A percentile compares a stretch with the other conserved stretches of the same genome.
These are phyloP conservation scores for Drosophila sordidula DNA, from an alignment of 2,888 invertebrate genomes.

Conservation along the genomic window DNA sequence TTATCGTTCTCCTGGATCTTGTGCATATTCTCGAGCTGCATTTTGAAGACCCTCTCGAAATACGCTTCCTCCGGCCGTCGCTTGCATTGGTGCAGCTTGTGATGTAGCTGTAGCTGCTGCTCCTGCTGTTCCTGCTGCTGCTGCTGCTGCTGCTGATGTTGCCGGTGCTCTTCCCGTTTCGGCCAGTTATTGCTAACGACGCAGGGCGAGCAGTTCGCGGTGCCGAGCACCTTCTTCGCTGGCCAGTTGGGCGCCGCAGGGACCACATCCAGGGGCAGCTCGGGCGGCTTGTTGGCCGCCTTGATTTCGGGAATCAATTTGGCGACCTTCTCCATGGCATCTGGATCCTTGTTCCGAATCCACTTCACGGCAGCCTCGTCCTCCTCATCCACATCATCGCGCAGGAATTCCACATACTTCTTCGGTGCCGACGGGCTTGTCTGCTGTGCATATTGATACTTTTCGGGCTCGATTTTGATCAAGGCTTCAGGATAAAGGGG, in stretches of 20 bases:
- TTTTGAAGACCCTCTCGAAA: neutral
- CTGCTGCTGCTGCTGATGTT: neutral
- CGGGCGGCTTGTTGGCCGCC: too few species aligned
- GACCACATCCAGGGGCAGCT: too few species aligned
- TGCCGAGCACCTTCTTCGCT: too few species aligned
- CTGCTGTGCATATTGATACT: too few species aligned
- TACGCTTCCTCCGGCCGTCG: neutral
- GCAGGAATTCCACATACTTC: neutral
- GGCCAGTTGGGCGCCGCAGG: too few species aligned
- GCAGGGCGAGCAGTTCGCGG: too few species aligned
- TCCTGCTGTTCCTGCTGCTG: neutral
- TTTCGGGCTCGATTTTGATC: neutral
- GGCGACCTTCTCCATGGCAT: too few species aligned
- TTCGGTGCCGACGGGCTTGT: neutral
- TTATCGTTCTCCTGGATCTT: neutral
- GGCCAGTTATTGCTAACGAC: too few species aligned
- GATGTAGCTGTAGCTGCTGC: neutral
- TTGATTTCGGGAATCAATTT: too few species aligned
- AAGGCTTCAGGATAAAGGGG: neutral
- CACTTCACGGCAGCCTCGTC: neutral
- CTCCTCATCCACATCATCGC: neutral
- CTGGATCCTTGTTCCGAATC: too few species aligned
- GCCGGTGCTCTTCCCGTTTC: too few species aligned
- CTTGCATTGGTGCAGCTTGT: neutral
- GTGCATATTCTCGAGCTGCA: neutral